A percentile compares a stretch with the other conserved stretches of the same genome.
Conservation (phyloP, 2,113 vertebrate genomes). For the Garra rufa region DNA sequence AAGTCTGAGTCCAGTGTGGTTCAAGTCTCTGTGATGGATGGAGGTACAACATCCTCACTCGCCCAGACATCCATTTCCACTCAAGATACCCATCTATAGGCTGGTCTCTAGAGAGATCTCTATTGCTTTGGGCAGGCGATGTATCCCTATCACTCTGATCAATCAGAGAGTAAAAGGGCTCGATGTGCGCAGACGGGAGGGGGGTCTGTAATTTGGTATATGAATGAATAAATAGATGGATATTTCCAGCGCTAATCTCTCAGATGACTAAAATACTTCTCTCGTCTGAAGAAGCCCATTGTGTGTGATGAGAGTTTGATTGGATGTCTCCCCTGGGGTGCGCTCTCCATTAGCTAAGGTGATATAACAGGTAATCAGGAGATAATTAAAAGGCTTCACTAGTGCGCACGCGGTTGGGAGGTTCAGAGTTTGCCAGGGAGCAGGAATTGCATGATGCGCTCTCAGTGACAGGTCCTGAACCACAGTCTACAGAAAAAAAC, state of each 20-base stretch:
- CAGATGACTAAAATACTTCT: slow-evolving; percentile 77
- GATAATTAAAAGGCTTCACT: slow-evolving; percentile 86
- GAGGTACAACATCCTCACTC: slow-evolving; percentile 37
- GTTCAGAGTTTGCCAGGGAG: slow-evolving; percentile 62
- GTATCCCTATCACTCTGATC: slow-evolving; percentile 62
- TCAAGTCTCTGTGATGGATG: slow-evolving; percentile 41
- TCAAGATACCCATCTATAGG: slow-evolving; percentile 48
- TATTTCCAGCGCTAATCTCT: slow-evolving; percentile 78
- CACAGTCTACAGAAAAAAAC: background rate
- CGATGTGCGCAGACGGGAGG: slow-evolving; percentile 47
- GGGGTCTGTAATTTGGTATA: slow-evolving; percentile 70
- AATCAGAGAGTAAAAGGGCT: slow-evolving; percentile 55
- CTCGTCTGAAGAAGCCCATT: slow-evolving; percentile 79
- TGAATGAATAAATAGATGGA: slow-evolving; percentile 77
- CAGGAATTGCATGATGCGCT: slow-evolving; percentile 47
- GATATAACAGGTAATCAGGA: slow-evolving; percentile 86
- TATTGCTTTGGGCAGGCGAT: slow-evolving; percentile 58
- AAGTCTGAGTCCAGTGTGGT: background rate
- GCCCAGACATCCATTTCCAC: slow-evolving; percentile 36
- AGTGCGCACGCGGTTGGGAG: slow-evolving; percentile 65
- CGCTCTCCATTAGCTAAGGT: slow-evolving; percentile 84
- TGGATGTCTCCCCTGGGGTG: slow-evolving; percentile 80
- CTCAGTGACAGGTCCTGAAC: slow-evolving; percentile 41
- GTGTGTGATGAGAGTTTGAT: slow-evolving; percentile 82
- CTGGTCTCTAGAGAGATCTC: slow-evolving; percentile 34